These are phyloP conservation scores for Eudyptes chrysolophus DNA, from an alignment of 2,113 vertebrate genomes.

Conservation along the genomic window DNA sequence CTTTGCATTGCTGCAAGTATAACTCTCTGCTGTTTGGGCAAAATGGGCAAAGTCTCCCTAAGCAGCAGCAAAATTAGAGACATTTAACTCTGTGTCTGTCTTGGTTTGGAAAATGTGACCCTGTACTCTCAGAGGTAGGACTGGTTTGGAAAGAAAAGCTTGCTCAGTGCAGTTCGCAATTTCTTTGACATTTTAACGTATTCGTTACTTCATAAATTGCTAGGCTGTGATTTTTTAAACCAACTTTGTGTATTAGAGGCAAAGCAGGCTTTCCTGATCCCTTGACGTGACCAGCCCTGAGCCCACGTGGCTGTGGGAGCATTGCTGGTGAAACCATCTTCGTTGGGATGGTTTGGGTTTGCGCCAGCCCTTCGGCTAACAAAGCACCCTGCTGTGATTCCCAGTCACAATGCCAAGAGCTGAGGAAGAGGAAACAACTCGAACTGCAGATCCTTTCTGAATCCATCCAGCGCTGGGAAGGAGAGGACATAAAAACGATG, in stretches of 20 bases:
- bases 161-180: not conserved
- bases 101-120: conserved; percentile 31
- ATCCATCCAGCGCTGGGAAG: conserved; percentile 93
- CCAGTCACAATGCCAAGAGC: conserved; percentile 90
- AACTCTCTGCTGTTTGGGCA: not conserved
- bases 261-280: not conserved
- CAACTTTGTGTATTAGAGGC: not conserved
- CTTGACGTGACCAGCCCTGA: not conserved
- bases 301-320: not conserved
- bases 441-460: conserved; percentile 97
- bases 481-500: conserved; percentile 92
- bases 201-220: not conserved
- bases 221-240: not conserved
- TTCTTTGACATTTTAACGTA: not conserved
- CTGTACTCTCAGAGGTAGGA: not conserved
- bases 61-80: not conserved
- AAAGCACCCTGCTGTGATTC: not conserved
- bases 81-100: not conserved
- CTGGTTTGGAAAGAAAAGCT: conserved; percentile 33
- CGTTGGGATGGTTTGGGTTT: not conserved
- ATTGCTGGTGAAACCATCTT: not conserved
- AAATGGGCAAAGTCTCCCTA: not conserved
- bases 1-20: not conserved
- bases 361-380: not conserved
- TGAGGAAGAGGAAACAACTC: conserved; percentile 93